phyloP scores from a whole-genome alignment of 64 coral and sea anemone genomes.

The Dendronephthya gigantea region DNA sequence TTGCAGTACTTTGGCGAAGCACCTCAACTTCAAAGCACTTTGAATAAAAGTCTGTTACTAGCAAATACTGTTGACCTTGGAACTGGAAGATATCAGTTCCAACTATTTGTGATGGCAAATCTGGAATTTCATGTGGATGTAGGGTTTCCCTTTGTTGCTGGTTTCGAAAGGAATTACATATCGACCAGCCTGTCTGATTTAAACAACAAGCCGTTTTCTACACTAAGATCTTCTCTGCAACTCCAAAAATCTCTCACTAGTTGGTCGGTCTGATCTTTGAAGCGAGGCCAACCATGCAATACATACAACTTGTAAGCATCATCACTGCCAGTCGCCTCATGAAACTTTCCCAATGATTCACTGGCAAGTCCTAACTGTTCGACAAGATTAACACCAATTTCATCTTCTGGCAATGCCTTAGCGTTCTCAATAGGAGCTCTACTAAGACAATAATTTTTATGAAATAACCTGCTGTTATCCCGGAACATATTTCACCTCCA shows the following conservation, averaged over 20 bases:
- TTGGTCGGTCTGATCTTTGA: conserved; percentile 12
- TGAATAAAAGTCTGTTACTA: conserved; percentile 17
- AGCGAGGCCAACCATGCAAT: conserved; percentile 26
- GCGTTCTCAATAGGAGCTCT: background rate
- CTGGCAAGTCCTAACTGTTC: background rate
- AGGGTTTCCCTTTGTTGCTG: conserved; percentile 35
- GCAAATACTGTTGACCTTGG: conserved; percentile 6
- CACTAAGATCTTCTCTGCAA: too few species aligned
- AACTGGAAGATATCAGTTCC: conserved; percentile 29
- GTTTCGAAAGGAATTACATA: conserved; percentile 12
- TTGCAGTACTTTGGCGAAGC: conserved; percentile 1
- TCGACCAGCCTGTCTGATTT: background rate
- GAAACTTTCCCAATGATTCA: background rate
- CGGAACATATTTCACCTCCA: background rate
- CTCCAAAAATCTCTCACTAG: too few species aligned
- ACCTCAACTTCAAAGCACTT: background rate
- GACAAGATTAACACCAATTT: background rate
- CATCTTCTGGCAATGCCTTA: background rate
- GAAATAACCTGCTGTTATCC: background rate
- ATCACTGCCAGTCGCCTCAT: conserved; percentile 36
- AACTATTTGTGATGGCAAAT: conserved; percentile 28
- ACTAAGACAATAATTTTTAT: background rate
- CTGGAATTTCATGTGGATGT: conserved; percentile 18
- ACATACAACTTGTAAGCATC: conserved; percentile 23
- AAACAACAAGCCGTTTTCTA: too few species aligned